Evolutionary conservation across 2,113 vertebrate species (phyloP), one percentile per base, ranked within the genome.

Genomic region (Plectropomus leopardus): DNA sequence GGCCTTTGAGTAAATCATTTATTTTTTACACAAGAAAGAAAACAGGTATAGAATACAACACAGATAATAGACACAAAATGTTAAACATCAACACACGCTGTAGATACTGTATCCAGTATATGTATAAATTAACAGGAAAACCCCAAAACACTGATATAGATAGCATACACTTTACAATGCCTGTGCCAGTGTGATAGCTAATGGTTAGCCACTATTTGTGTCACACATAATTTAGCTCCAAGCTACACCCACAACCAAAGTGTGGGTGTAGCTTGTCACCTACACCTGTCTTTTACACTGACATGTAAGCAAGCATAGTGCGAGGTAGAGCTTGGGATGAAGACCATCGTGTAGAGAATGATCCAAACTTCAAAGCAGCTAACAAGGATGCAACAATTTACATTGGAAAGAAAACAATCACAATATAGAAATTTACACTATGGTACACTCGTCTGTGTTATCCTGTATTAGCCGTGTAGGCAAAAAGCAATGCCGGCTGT

Each of bases 171-270:
- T 61, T 21, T 15, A 0, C 0, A 40, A 19, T n/a, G n/a, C n/a
- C 23, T 50, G 23, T 6, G 4, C 10, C 13, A 48, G 17, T 30
- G 5, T 7, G 14, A 24, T 40, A 57, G 61, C n/a, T 44, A 14
- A 17, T 23, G 6, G 17, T 30, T 40, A n/a, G 15, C 26, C 44
- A 26, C 36, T n/a, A n/a, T n/a, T 44, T 51, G 36, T 30, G 28
- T 47, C 19, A 21, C 50, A 42, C 6, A 30, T n/a, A n/a, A n/a
- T 24, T 21, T n/a, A 60, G 16, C 26, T 59, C 16, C 3, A 65
- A 36, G 73, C 44, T 36, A 34, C 58, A 64, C 10, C 51, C 32
- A 34, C 17, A 59, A 58, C 26, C 44, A 83, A 72, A 51, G n/a
- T n/a, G n/a, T n/a, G n/a, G n/a, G n/a, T 13, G 13, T 14, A 26